A percentile compares a stretch with the other conserved stretches of the same genome.
Evolutionary conservation across 1,140 invertebrate genomes (phyloP).

Genomic region (Nasonia vitripennis): DNA sequence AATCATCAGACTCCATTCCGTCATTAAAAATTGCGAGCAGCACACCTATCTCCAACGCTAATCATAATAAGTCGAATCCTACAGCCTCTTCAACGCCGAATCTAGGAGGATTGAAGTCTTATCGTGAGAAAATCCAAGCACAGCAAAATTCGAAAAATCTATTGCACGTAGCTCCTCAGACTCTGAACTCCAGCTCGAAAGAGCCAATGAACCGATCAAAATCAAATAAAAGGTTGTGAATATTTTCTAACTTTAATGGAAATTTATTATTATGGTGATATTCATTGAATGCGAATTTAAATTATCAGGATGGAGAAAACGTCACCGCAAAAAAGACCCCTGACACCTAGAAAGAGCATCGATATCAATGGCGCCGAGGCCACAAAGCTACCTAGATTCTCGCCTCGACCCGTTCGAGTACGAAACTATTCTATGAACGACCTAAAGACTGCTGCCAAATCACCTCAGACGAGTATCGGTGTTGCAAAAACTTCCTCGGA

Average conservation of each 20-base stretch:
- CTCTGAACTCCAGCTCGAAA: not conserved
- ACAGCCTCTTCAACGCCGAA: slow-evolving; percentile 68
- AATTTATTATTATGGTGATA: slow-evolving; percentile 2
- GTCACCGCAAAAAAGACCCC: slow-evolving; percentile 35
- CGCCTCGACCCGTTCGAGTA: slow-evolving; percentile 34
- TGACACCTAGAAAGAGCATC: slow-evolving; percentile 6
- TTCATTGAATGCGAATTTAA: not conserved
- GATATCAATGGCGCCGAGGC: not conserved
- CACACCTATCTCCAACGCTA: slow-evolving; percentile 59
- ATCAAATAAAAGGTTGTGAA: slow-evolving; percentile 11
- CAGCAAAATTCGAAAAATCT: not conserved
- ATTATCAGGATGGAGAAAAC: slow-evolving; percentile 11
- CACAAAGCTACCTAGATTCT: slow-evolving; percentile 33
- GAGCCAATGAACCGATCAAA: not conserved
- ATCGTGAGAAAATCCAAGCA: slow-evolving; percentile 35
- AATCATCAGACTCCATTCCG: slow-evolving; percentile 34
- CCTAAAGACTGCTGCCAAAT: slow-evolving; percentile 7
- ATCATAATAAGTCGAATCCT: slow-evolving; percentile 58
- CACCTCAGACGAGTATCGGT: not conserved
- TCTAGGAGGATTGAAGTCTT: not conserved
- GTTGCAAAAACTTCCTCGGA: slow-evolving; percentile 19
- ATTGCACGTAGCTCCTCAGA: not conserved
- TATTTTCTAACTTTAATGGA: not conserved
- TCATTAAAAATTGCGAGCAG: slow-evolving; percentile 60
- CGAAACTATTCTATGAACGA: slow-evolving; percentile 39